Evolutionary conservation across 2,113 vertebrate genomes (phyloP).

Genomic region (Cololabis saira): DNA sequence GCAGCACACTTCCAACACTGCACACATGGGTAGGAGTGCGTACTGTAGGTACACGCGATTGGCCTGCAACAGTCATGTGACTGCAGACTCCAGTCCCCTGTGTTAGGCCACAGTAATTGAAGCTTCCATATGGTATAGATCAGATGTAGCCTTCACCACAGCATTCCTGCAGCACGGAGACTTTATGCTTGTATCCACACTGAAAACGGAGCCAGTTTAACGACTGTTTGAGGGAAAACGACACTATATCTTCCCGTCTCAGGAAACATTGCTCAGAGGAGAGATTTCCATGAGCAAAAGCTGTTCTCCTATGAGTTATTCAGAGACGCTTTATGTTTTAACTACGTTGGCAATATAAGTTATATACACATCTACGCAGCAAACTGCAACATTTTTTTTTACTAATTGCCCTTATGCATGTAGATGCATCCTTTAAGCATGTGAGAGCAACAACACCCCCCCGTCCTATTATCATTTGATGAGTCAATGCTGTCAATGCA

Average conservation of each 20-base stretch:
- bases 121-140: slow-evolving; percentile 81
- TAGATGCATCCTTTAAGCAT: slow-evolving; percentile 3
- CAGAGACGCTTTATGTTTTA: no score
- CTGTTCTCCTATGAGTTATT: no score
- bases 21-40: slow-evolving; percentile 67
- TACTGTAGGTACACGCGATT: slow-evolving; percentile 54
- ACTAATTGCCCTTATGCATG: not conserved
- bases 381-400: not conserved
- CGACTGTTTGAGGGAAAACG: slow-evolving; percentile 1
- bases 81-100: slow-evolving; percentile 67
- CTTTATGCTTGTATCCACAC: slow-evolving; percentile 28
- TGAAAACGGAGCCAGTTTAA: slow-evolving; percentile 47
- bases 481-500: slow-evolving; percentile 16
- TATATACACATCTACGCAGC: no score
- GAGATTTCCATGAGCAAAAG: not conserved
- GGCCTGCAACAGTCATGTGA: slow-evolving; percentile 67
- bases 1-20: slow-evolving; percentile 64
- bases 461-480: slow-evolving; percentile 9
- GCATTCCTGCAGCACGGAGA: slow-evolving; percentile 67
- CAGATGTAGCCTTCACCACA: slow-evolving; percentile 73
- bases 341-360: no score
- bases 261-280: not conserved
- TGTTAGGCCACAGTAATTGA: slow-evolving; percentile 74
- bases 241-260: not conserved
- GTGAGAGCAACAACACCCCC: no score